phyloP scores from a whole-genome alignment of 2,888 invertebrate species.

The Lottia gigantea region DNA sequence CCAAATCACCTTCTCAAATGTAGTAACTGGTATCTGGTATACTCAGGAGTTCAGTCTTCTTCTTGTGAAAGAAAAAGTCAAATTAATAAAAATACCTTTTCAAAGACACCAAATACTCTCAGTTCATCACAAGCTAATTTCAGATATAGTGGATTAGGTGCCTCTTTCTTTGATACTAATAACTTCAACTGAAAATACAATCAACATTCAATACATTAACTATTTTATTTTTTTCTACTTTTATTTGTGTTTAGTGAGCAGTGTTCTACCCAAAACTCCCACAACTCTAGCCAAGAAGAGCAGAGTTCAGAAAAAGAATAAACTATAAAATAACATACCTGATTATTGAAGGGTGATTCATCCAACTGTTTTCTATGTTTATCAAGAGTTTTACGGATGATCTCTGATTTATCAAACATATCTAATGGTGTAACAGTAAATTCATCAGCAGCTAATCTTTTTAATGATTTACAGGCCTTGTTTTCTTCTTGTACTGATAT shows the following conservation, averaged over 20 bases:
- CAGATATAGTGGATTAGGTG: constrained; percentile 67
- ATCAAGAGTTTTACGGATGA: constrained; percentile 60
- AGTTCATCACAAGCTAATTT: constrained; percentile 69
- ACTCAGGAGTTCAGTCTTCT: background rate
- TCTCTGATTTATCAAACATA: constrained; percentile 62
- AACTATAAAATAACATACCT: constrained; percentile 57
- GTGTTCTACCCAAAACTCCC: too few species aligned
- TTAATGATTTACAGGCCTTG: constrained; percentile 48
- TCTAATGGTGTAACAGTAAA: constrained; percentile 57
- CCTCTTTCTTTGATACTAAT: constrained; percentile 67
- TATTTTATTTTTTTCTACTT: too few species aligned
- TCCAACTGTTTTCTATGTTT: constrained; percentile 65
- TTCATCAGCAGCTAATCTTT: constrained; percentile 38
- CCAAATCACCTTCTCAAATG: too few species aligned
- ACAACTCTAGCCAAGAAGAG: too few species aligned
- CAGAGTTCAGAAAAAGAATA: too few species aligned
- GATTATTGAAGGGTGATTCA: constrained; percentile 69
- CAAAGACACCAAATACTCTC: constrained; percentile 66
- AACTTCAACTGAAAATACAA: constrained; percentile 61
- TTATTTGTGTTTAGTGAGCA: too few species aligned
- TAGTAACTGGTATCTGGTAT: too few species aligned
- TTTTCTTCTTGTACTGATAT: constrained; percentile 55
- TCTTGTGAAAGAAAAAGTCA: background rate
- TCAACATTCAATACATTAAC: too few species aligned
- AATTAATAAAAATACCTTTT: constrained; percentile 50